Conservation (phyloP, 2,797 vertebrate genomes). For the Enteromius fasciolatus region DNA sequence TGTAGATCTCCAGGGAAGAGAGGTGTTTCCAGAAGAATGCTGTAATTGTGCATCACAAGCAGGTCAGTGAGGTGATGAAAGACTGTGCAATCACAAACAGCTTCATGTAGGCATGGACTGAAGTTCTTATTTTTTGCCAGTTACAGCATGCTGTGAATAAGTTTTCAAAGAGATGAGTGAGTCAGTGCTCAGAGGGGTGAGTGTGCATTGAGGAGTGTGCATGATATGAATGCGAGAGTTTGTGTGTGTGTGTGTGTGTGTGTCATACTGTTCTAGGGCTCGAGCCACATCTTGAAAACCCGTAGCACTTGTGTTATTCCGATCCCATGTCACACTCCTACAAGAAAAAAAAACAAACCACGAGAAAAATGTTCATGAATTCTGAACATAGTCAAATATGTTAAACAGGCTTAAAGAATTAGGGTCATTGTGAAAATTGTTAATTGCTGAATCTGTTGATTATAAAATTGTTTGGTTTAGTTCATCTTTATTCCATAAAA, state of each 20-base stretch:
- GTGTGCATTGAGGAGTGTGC: constrained; percentile 22
- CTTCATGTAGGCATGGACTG: neutral
- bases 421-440: neutral
- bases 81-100: constrained; percentile 39
- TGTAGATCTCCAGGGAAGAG: constrained; percentile 4
- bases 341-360: constrained; percentile 41
- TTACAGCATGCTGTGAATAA: constrained; percentile 18
- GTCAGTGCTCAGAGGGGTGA: constrained; percentile 28
- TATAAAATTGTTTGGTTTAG: neutral
- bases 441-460: neutral
- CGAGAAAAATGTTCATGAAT: too few species aligned
- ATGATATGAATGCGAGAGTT: neutral
- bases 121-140: constrained; percentile 14
- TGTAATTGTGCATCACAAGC: constrained; percentile 51
- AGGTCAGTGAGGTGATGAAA: constrained; percentile 72
- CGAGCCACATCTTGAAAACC: constrained; percentile 90
- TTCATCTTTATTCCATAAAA: neutral
- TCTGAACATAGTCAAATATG: neutral
- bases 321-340: constrained; percentile 91
- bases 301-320: constrained; percentile 86
- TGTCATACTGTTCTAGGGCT: constrained; percentile 88
- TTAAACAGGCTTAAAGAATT: constrained; percentile 1
- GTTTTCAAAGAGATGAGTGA: constrained; percentile 52
- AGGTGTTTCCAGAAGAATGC: constrained; percentile 31
- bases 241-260: constrained; percentile 43